Conservation (phyloP, 2,888 invertebrate genomes). For the Acanthopleura granulata region DNA sequence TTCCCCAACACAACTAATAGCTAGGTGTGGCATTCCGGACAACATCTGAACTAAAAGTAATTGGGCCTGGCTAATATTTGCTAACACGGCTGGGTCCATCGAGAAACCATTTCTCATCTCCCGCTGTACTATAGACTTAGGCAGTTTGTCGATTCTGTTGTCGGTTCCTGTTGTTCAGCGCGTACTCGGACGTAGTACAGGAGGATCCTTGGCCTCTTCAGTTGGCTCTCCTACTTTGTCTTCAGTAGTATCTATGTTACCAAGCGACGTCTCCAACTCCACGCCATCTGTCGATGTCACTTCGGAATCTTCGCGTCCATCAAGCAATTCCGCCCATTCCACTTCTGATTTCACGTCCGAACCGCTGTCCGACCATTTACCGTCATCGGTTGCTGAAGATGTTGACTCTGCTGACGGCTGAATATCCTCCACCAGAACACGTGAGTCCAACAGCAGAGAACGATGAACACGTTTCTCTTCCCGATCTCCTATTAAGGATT, state of each 20-base stretch:
- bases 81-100: neutral
- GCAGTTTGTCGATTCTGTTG: neutral
- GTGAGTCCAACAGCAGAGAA: neutral
- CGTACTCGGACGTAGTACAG: neutral
- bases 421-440: constrained; percentile 4
- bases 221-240: constrained; percentile 6
- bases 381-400: neutral
- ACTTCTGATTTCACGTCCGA: neutral
- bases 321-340: neutral
- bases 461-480: neutral
- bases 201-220: neutral
- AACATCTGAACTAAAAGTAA: constrained; percentile 4
- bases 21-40: neutral
- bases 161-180: neutral
- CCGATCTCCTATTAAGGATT: neutral
- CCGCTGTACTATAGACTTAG: neutral
- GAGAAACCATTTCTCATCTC: neutral
- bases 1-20: neutral
- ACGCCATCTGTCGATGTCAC: neutral
- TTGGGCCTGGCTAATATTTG: neutral
- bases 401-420: neutral
- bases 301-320: neutral
- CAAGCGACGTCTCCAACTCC: neutral
- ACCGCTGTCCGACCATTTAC: neutral
- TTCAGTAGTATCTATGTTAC: neutral